Percentiles rank a stretch among this genome's conserved stretches.
Conservation (phyloP, 2,888 invertebrate species). For the Drosophila emarginata region DNA sequence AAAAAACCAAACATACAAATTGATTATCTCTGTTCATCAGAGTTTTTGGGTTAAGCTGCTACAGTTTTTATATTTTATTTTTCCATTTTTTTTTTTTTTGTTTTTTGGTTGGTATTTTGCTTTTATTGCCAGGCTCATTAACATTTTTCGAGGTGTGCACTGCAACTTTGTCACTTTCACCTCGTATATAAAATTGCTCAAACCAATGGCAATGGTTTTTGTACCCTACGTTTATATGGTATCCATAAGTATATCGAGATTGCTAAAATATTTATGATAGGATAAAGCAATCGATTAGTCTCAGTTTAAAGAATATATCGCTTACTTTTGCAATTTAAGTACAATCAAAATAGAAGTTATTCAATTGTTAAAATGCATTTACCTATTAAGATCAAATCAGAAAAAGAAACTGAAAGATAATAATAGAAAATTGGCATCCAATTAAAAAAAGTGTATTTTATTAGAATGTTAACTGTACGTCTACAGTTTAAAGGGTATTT, state of each 20-base stretch:
- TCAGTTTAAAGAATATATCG: neutral
- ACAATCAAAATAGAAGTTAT: neutral
- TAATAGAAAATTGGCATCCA: neutral
- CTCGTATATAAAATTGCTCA: slow-evolving; percentile 69
- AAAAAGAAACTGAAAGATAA: neutral
- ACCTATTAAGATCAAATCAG: too few species aligned
- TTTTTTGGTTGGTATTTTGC: slow-evolving; percentile 33
- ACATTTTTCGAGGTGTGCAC: slow-evolving; percentile 72
- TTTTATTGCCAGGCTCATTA: slow-evolving; percentile 57
- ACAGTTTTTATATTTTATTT: slow-evolving; percentile 45
- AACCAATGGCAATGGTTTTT: slow-evolving; percentile 57
- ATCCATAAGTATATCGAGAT: neutral
- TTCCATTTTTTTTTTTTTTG: slow-evolving; percentile 19
- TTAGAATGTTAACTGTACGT: too few species aligned
- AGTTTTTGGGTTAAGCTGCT: slow-evolving; percentile 59
- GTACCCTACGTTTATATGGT: neutral
- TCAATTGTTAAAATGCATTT: neutral
- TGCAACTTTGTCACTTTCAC: slow-evolving; percentile 76
- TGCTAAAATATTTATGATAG: neutral
- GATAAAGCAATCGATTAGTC: neutral
- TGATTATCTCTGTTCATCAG: slow-evolving; percentile 37
- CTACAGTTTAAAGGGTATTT: neutral
- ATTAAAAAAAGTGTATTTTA: neutral
- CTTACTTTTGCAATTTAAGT: too few species aligned
- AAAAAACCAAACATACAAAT: slow-evolving; percentile 30